Base-by-base conservation (phyloP, 2,797 vertebrate species). In the Paguma larvata region DNA sequence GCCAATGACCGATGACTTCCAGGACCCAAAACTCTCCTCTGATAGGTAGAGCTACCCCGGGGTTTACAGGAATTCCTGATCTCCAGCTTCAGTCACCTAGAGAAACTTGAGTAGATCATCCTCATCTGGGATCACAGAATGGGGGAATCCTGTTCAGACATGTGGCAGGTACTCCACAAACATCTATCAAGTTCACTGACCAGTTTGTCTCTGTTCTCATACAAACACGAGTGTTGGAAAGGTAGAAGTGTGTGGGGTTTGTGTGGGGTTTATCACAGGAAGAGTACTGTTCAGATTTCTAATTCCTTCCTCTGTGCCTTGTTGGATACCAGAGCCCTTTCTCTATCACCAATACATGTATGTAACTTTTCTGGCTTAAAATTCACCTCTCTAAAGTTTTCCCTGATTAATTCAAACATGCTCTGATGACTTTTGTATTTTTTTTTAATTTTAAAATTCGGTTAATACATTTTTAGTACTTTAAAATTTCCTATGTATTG, bases 401-500 rank as follows among this genome's bases (percentile, higher is more conserved):
- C 15, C 7, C 15, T 30, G 41, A 48, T 53, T 67, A 63, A 78
- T 75, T 94, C 18, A 32, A 72, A 70, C 27, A 85, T 51, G 34
- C 9, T 34, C 1, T 79, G 59, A 14, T 78, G 67, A 77, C 27
- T 77, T 85, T n/a, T 62, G 1, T 73, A 59, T 67, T 46, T 15
- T 63, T 89, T 93, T 92, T 85, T 16, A 93, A 77, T 83, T 91
- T 41, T 32, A 90, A 89, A 89, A 63, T 56, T 59, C 73, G 25
- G 12, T 63, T 27, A 78, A 59, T 51, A 73, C 3, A 0, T 79
- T 94, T n/a, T 63, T 15, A 25, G 7, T 41, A 83, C 72, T 83
- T 92, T 77, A 68, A 67, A 32, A n/a, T 80, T 92, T 83, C 18
- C 38, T 62, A 16, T 21, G 32, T 73, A 19, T 94, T 79, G 14